Percentiles rank a stretch among this genome's conserved stretches.
Conservation (phyloP, 2,113 vertebrate genomes). For the Larimichthys crocea region DNA sequence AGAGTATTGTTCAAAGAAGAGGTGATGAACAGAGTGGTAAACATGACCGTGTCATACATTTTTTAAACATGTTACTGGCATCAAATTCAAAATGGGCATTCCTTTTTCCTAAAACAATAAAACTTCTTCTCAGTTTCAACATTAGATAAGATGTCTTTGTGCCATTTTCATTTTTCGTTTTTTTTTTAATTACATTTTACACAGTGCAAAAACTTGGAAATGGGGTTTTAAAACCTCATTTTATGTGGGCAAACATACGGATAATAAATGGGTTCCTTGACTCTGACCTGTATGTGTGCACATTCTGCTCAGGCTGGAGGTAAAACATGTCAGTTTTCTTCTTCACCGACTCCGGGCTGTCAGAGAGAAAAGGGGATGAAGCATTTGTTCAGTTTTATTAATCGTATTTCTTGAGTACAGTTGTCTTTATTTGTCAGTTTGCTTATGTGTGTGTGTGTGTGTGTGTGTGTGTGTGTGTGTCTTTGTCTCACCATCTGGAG, state of each 20-base stretch:
- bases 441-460: neutral
- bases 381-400: neutral
- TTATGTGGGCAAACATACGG: too few relatives aligned
- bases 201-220: too few relatives aligned
- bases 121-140: too few relatives aligned
- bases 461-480: neutral
- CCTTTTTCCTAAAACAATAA: too few relatives aligned
- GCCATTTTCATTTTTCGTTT: too few relatives aligned
- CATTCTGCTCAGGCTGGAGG: conserved; percentile 89
- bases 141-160: too few relatives aligned
- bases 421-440: neutral
- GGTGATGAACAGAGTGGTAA: too few relatives aligned
- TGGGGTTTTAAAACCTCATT: neutral
- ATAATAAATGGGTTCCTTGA: neutral
- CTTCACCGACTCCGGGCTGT: conserved; percentile 92
- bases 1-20: too few relatives aligned
- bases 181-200: too few relatives aligned
- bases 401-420: neutral
- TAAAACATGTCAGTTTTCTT: conserved; percentile 92
- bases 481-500: conserved; percentile 91
- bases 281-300: conserved; percentile 75
- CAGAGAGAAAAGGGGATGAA: neutral
- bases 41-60: too few relatives aligned
- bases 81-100: too few relatives aligned
- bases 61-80: too few relatives aligned